phyloP scores from a whole-genome alignment of 2,113 vertebrate species.

The Rhynchopsitta pachyrhyncha region DNA sequence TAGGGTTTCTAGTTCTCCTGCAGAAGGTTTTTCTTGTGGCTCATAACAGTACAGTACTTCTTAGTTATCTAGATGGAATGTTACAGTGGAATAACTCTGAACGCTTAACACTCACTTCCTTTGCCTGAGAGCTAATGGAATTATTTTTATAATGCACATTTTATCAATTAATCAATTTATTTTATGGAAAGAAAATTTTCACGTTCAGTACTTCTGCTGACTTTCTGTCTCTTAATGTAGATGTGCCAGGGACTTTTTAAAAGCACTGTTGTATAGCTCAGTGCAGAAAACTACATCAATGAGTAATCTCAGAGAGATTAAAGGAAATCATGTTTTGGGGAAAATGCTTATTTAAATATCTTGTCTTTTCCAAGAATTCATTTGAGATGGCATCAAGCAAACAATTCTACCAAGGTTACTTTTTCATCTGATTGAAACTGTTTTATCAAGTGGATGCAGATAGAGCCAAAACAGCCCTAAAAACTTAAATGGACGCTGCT shows the following conservation, averaged over 20 bases:
- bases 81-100: neutral
- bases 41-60: neutral
- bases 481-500: neutral
- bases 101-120: neutral
- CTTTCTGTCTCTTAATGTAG: conserved; percentile 32
- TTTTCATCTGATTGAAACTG: neutral
- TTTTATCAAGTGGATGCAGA: neutral
- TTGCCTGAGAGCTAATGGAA: neutral
- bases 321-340: conserved; percentile 11
- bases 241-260: neutral
- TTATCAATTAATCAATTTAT: conserved; percentile 32
- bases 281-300: conserved; percentile 1
- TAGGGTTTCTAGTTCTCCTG: neutral
- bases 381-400: neutral
- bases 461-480: neutral
- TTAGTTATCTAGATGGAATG: neutral
- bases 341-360: conserved; percentile 41
- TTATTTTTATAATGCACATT: conserved; percentile 15
- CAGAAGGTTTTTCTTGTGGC: neutral
- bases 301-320: conserved; percentile 31
- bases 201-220: neutral
- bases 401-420: neutral
- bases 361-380: neutral
- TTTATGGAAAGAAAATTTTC: conserved; percentile 31
- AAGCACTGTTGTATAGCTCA: neutral